A percentile compares a stretch with the other conserved stretches of the same genome.
Conservation (phyloP, 2,888 invertebrate genomes). For the Lissonota sp. region DNA sequence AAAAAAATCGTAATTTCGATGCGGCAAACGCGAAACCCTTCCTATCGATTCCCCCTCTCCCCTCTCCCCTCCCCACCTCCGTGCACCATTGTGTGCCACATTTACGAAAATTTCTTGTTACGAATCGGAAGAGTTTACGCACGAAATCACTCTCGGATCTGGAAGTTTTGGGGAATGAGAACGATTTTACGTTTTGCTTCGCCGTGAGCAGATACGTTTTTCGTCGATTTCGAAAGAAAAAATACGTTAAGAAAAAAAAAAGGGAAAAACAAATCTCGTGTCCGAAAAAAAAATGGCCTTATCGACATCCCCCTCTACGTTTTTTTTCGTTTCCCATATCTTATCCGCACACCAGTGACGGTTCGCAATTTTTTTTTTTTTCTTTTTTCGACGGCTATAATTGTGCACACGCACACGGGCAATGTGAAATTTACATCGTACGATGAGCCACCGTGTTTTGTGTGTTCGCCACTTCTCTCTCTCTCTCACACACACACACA, state of each 20-base stretch:
- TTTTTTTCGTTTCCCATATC: constrained; percentile 36
- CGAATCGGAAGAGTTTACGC: constrained; percentile 1
- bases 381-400: constrained; percentile 47
- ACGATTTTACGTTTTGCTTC: constrained; percentile 32
- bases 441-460: constrained; percentile 26
- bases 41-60: constrained; percentile 52
- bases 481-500: too few species aligned
- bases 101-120: constrained; percentile 23
- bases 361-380: constrained; percentile 53
- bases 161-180: constrained; percentile 48
- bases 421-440: constrained; percentile 60
- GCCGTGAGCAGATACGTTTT: constrained; percentile 25
- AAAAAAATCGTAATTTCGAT: constrained; percentile 56
- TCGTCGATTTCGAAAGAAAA: constrained; percentile 31
- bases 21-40: constrained; percentile 42
- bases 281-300: constrained; percentile 40
- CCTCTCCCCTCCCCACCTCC: not conserved
- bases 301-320: constrained; percentile 46
- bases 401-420: constrained; percentile 48
- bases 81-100: constrained; percentile 34
- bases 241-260: constrained; percentile 29
- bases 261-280: constrained; percentile 43
- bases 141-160: constrained; percentile 33
- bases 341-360: constrained; percentile 51
- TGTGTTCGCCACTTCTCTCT: constrained; percentile 49